Percentiles rank a stretch among this genome's conserved stretches.
These are phyloP conservation scores for Hylaeus anthracinus DNA, from an alignment of 1,140 invertebrate species.

Conservation along the genomic window DNA sequence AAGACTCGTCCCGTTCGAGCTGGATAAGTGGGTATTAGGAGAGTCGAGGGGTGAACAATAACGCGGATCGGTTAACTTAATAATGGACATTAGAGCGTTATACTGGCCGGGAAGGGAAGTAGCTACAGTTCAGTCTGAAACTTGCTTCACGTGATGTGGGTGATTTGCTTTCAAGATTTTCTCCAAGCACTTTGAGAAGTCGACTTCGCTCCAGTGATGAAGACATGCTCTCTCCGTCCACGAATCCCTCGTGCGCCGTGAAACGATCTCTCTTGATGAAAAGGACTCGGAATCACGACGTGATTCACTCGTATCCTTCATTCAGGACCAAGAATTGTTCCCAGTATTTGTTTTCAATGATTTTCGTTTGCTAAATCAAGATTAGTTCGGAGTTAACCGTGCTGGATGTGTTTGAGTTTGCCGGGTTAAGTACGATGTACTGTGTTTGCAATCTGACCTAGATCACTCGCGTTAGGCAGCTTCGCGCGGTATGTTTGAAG, in stretches of 20 bases:
- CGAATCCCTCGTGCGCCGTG: not conserved
- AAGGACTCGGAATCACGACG: not conserved
- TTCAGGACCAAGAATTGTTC: conserved; percentile 10
- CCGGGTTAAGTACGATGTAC: not conserved
- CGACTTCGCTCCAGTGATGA: conserved; percentile 47
- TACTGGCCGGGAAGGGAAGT: conserved; percentile 41
- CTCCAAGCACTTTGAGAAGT: conserved; percentile 59
- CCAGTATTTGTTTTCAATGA: conserved; percentile 4
- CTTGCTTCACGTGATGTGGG: conserved; percentile 59
- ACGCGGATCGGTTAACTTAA: conserved; percentile 70
- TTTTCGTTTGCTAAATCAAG: not conserved
- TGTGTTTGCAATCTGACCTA: too few species aligned
- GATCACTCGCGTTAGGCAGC: too few species aligned
- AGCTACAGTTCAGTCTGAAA: conserved; percentile 51
- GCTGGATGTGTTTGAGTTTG: too few species aligned
- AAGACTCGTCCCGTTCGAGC: conserved; percentile 54
- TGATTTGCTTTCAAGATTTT: conserved; percentile 70
- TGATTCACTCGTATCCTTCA: conserved; percentile 4
- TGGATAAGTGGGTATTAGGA: conserved; percentile 68
- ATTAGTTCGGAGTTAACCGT: too few species aligned
- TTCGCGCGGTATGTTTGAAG: too few species aligned
- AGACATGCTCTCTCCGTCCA: conserved; percentile 20
- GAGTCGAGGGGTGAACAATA: conserved; percentile 67
- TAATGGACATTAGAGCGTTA: conserved; percentile 67
- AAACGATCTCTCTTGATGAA: conserved; percentile 28